These are phyloP conservation scores for Felis chaus DNA, from an alignment of 2,113 vertebrate species.

Conservation along the genomic window DNA sequence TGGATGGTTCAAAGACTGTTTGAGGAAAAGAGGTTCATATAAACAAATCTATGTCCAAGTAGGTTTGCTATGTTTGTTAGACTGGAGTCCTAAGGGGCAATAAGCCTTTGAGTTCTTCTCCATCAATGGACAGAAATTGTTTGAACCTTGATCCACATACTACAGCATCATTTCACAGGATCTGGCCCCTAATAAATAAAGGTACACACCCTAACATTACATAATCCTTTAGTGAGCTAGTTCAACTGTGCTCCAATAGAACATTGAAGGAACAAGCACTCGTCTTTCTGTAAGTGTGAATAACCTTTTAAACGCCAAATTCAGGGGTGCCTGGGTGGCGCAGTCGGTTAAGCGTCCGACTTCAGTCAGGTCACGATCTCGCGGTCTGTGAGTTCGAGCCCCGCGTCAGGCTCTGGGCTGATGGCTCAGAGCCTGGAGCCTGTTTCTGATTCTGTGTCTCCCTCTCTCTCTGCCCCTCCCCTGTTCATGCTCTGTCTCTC, in stretches of 20 bases:
- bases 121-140: background rate
- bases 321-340: no score
- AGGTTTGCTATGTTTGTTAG: background rate
- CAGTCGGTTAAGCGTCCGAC: no score
- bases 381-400: no score
- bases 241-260: background rate
- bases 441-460: no score
- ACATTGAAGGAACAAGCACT: background rate
- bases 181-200: background rate
- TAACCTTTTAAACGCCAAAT: background rate
- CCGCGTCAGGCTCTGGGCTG: no score
- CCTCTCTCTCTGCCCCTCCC: no score
- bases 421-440: no score
- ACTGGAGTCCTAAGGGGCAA: background rate
- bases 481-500: no score
- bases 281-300: background rate
- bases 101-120: background rate
- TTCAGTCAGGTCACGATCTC: no score
- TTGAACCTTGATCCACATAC: background rate
- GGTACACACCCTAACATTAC: background rate
- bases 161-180: background rate
- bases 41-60: background rate
- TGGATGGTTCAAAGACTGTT: background rate
- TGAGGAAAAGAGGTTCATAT: background rate
- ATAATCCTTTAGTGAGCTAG: background rate